These are phyloP conservation scores for Plectrocnemia conspersa DNA, from an alignment of 1,140 invertebrate genomes.

Conservation along the genomic window DNA sequence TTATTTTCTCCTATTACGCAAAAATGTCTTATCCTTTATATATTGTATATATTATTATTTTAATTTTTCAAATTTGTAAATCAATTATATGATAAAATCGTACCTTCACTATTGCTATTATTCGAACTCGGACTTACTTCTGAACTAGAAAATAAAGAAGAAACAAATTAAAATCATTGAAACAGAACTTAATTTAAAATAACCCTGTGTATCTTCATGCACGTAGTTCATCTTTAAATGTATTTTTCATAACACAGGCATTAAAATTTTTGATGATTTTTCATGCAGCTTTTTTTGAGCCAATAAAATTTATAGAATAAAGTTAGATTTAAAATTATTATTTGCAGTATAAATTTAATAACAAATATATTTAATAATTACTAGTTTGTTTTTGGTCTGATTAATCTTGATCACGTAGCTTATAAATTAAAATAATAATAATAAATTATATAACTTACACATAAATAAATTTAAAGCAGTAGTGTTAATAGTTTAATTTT, in stretches of 20 bases:
- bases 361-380: no score
- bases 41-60: background rate
- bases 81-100: conserved; percentile 12
- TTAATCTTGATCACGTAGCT: no score
- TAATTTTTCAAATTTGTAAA: conserved; percentile 3
- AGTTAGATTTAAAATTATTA: background rate
- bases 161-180: conserved; percentile 11
- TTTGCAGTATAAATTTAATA: background rate
- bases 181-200: background rate
- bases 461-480: no score
- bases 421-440: no score
- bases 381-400: no score
- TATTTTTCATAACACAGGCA: background rate
- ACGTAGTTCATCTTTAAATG: background rate
- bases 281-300: no score
- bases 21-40: no score
- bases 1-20: no score
- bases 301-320: background rate
- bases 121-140: conserved; percentile 24
- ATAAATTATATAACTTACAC: no score
- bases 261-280: conserved; percentile 1
- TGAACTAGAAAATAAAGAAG: conserved; percentile 32
- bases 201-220: background rate
- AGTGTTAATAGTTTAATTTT: no score
- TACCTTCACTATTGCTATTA: conserved; percentile 29